A percentile compares a stretch with the other conserved stretches of the same genome.
phyloP scores from a whole-genome alignment of 2,888 invertebrate species.

The Drosophila maculinotata region DNA sequence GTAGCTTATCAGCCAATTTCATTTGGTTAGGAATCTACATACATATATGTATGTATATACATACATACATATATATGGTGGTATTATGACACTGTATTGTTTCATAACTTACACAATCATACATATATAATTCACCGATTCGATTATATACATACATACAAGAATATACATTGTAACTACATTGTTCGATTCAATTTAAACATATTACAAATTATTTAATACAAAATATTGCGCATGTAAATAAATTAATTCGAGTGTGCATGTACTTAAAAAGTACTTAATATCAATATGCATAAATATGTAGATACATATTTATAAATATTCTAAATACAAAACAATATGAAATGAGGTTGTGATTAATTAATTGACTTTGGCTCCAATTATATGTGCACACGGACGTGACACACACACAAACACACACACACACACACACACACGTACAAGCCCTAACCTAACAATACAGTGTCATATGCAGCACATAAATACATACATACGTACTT shows the following conservation, averaged over 20 bases:
- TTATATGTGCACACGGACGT: neutral
- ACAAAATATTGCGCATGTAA: conserved; percentile 23
- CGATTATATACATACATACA: conserved; percentile 6
- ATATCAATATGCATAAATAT: conserved; percentile 15
- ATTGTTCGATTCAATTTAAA: neutral
- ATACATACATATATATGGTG: neutral
- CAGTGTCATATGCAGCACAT: conserved; percentile 4
- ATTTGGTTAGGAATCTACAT: neutral
- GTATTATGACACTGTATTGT: conserved; percentile 12
- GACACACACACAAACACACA: neutral
- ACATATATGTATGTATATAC: neutral
- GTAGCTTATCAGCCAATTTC: neutral
- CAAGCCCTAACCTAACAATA: conserved; percentile 4
- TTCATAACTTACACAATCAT: neutral
- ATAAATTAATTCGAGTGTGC: conserved; percentile 24
- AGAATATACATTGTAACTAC: neutral
- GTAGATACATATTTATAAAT: conserved; percentile 24
- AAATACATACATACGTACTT: no score
- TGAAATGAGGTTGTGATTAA: conserved; percentile 21
- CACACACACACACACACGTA: conserved; percentile 1
- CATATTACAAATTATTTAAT: no score
- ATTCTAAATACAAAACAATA: conserved; percentile 33
- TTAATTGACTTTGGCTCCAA: conserved; percentile 6
- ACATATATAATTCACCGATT: neutral
- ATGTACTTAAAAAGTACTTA: conserved; percentile 32